phyloP scores from a whole-genome alignment of 2,113 vertebrate genomes.

The Microcebus lehilahytsara region DNA sequence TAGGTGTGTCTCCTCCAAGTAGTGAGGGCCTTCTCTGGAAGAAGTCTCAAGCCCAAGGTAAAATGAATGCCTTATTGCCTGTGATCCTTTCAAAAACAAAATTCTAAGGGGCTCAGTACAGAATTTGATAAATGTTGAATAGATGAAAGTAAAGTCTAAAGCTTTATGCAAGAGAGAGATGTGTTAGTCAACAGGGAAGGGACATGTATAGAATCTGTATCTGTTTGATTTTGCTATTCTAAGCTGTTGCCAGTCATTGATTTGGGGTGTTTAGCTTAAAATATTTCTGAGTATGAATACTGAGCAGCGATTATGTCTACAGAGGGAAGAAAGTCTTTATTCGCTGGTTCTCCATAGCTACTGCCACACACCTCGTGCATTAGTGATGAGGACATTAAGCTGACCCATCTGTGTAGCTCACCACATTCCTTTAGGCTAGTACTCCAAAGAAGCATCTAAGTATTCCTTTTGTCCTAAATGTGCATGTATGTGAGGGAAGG shows the following conservation, averaged over 20 bases:
- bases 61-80: not conserved
- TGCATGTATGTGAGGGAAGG: not conserved
- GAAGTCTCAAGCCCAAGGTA: not conserved
- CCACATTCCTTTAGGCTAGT: not conserved
- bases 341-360: not conserved
- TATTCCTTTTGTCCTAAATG: not conserved
- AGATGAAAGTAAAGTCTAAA: not conserved
- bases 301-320: not conserved
- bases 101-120: not conserved
- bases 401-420: not conserved
- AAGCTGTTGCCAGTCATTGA: not conserved
- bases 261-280: not conserved
- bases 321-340: not conserved
- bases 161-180: not conserved
- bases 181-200: not conserved
- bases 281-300: conserved; percentile 23
- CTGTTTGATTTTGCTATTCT: not conserved
- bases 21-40: not conserved
- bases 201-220: not conserved
- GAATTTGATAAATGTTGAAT: not conserved
- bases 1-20: not conserved
- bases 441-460: not conserved
- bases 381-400: not conserved
- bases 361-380: not conserved
- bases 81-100: not conserved